Evolutionary conservation across 1,140 invertebrate genomes (phyloP), one percentile per base, ranked within the genome.

Genomic region (Stratiolaelaps scimitus): DNA sequence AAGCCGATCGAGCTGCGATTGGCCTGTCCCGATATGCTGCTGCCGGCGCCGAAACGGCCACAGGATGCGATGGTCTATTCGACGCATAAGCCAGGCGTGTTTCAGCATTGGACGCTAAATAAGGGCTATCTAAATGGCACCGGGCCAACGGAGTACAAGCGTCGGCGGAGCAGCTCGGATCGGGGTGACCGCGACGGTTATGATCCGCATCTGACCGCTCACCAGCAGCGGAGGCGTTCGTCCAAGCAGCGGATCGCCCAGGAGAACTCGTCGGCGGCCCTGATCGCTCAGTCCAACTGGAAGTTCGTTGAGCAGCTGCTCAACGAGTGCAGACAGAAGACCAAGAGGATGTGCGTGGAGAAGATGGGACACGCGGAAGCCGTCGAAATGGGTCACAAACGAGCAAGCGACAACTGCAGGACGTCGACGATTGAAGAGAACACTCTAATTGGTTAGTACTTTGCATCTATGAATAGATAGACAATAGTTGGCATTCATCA

Each of bases 261-360:
- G 34, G 53, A 60, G 34, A 60, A 77, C 64, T 67, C 71, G 15
- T 71, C 71, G 17, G 85, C 85, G 5, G 85, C 88, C 5, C 78
- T 88, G n/a, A 87, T 92, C 70, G 91, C 90, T n/a, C 91, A 96
- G 76, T 90, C 90, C 17, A 97, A 98, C 77, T 94, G 91, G 86
- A 91, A 89, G 45, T 98, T 98, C 80, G 92, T 99, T 20, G 91
- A 98, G 74, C 92, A 93, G 73, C 80, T 98, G 68, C 78, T 98
- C 17, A 78, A 78, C 70, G 81, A 82, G 72, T 79, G 77, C 47
- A 83, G 81, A 73, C 74, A 66, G 23, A 88, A 92, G 82, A 98
- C 94, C 0, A 98, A 98, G 78, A 79, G 92, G 72, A 97, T 98
- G 90, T 76, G 98, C 34, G 83, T 99, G 0, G 91, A 95, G 71